These are phyloP conservation scores for Oncorhynchus tshawytscha DNA, from an alignment of 2,113 vertebrate genomes.

Conservation along the genomic window DNA sequence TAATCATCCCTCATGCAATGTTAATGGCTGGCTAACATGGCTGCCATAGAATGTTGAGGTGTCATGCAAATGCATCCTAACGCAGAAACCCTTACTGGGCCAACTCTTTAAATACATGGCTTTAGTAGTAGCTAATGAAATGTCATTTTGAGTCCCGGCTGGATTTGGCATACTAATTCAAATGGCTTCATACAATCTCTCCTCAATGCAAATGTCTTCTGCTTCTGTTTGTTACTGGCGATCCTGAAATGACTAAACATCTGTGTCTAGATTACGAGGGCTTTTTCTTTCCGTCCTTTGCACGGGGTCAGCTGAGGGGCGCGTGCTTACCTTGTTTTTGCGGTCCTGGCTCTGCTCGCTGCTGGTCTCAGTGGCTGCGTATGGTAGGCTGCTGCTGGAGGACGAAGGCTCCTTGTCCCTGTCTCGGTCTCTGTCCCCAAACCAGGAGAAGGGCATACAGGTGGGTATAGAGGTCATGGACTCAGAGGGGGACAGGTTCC, in stretches of 20 bases:
- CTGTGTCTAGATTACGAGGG: background rate
- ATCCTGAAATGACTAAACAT: background rate
- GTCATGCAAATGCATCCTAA: too few relatives aligned
- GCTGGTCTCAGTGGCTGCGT: constrained; percentile 69
- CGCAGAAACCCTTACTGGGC: too few relatives aligned
- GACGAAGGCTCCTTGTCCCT: constrained; percentile 74
- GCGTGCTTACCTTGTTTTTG: constrained; percentile 78
- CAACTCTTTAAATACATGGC: too few relatives aligned
- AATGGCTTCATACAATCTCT: background rate
- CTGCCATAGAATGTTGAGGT: too few relatives aligned
- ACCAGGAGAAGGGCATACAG: constrained; percentile 93
- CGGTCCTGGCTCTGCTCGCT: constrained; percentile 78
- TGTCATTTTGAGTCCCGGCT: background rate
- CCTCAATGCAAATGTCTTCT: background rate
- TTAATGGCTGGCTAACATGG: too few relatives aligned
- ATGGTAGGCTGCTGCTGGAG: constrained; percentile 79
- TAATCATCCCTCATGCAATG: too few relatives aligned
- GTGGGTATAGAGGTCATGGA: constrained; percentile 87
- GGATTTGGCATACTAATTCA: background rate
- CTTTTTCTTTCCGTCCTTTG: background rate
- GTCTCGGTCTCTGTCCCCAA: constrained; percentile 79
- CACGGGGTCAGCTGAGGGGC: background rate
- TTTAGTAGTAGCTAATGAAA: background rate
- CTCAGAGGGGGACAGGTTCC: constrained; percentile 83
- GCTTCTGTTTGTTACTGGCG: background rate